These are phyloP conservation scores for Rhyacophila evoluta DNA, from an alignment of 2,888 invertebrate species.

Conservation along the genomic window DNA sequence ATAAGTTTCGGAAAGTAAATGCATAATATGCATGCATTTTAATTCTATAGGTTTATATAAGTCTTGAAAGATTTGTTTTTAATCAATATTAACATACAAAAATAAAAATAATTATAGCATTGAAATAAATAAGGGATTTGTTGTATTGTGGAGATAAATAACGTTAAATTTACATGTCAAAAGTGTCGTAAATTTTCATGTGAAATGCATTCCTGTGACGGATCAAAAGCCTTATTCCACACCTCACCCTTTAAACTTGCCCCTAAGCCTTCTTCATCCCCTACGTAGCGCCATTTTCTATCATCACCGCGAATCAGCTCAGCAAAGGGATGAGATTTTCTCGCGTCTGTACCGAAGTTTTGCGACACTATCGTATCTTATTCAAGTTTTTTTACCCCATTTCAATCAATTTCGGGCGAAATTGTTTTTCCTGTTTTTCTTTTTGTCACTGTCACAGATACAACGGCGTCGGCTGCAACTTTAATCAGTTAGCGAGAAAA, in stretches of 20 bases:
- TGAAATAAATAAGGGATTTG: neutral
- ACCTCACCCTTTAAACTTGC: neutral
- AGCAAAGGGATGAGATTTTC: constrained; percentile 35
- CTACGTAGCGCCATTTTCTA: constrained; percentile 26
- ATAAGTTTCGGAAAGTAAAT: no score
- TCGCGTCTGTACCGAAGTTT: constrained; percentile 29
- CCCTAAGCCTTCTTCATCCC: constrained; percentile 30
- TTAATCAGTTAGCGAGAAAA: constrained; percentile 46
- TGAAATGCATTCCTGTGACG: constrained; percentile 8
- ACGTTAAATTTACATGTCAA: constrained; percentile 1
- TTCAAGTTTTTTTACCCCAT: constrained; percentile 45
- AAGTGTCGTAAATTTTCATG: constrained; percentile 1
- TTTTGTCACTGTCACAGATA: constrained; percentile 53
- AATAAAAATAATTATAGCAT: no score
- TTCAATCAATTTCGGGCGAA: constrained; percentile 53
- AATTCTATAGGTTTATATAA: no score
- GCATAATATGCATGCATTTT: no score
- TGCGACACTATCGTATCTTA: constrained; percentile 36
- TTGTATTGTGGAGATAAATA: neutral
- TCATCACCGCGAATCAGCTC: constrained; percentile 39
- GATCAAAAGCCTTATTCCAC: constrained; percentile 10
- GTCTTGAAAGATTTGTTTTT: no score
- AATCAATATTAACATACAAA: no score
- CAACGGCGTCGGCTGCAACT: constrained; percentile 42
- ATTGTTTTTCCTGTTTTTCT: constrained; percentile 51